Base-by-base conservation (phyloP, 2,113 vertebrate species). In the Chauna torquata region DNA sequence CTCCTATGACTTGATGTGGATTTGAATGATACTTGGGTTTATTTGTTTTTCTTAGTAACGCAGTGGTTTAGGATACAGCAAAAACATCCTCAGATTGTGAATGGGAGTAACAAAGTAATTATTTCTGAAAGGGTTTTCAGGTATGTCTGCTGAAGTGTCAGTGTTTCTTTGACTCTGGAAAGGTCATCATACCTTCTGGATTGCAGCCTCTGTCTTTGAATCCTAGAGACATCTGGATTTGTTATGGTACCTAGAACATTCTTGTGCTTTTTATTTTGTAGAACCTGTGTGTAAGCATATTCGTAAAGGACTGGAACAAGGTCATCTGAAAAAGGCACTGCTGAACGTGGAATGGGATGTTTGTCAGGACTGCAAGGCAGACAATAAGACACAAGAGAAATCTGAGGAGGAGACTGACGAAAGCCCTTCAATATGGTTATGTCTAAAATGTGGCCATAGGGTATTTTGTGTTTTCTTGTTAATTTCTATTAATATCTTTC, bases 361-460 rank as follows among this genome's bases (percentile, higher is more conserved):
- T 78, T 99, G 99, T 88, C 99, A 99, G 97, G 99, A 99, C 76
- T 99, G 99, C 94, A 98, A 98, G 77, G 97, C 78, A 20, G 96
- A 97, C 87, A 97, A 94, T 69, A 98, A 97, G 91, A 64, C 90
- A 70, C 97, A 90, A 85, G 95, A 96, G 85, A 96, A 97, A 57
- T 66, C 97, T 52, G 97, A 98, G 49, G 92, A 97, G 32, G 98
- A 98, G 57, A 42, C 75, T 17, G 97, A 95, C 24, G 98, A 98
- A 92, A 84, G 94, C 36, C 93, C 96, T 57, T 90, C 96, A 1
- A 80, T 99, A 94, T 99, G 99, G 99, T 97, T 99, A 88, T 99
- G 99, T 98, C 98, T 99, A 87, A 99, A 99, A 98, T 99, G 99
- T 92, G 99, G 99, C 75, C 98, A 99, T 80, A 98, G 98, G 98